Conservation (phyloP, 2,888 invertebrate genomes). For the Callyntrura sp. region DNA sequence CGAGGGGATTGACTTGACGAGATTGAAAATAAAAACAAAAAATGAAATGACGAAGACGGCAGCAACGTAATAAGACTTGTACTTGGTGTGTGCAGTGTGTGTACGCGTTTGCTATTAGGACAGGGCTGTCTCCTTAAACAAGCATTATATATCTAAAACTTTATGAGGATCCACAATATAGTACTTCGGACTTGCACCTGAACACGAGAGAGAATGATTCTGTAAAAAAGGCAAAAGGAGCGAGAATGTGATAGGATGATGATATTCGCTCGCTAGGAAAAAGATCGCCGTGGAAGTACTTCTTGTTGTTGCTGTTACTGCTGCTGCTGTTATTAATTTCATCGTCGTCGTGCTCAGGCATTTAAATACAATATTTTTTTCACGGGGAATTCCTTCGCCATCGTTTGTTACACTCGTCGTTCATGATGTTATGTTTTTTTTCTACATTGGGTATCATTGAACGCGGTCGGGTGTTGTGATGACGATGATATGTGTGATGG, state of each 20-base stretch:
- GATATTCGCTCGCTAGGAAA: no score
- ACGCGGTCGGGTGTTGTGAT: not conserved
- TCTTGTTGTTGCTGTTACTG: no score
- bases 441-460: constrained; percentile 51
- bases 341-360: constrained; percentile 18
- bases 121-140: not conserved
- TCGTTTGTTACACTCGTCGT: no score
- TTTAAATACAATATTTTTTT: constrained; percentile 12
- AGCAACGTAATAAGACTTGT: constrained; percentile 21
- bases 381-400: not conserved
- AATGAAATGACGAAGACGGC: not conserved
- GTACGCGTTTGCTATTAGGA: not conserved
- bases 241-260: no score
- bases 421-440: no score
- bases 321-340: constrained; percentile 19
- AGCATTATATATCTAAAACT: no score
- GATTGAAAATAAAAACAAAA: constrained; percentile 44
- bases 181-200: no score
- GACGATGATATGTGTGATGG: not conserved
- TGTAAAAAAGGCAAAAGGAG: not conserved
- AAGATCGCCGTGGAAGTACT: no score
- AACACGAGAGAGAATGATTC: no score
- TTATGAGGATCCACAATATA: no score
- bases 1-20: constrained; percentile 58
- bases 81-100: constrained; percentile 31